Evolutionary conservation across 1,140 invertebrate species (phyloP).

Genomic region (Drosophila navojoa): DNA sequence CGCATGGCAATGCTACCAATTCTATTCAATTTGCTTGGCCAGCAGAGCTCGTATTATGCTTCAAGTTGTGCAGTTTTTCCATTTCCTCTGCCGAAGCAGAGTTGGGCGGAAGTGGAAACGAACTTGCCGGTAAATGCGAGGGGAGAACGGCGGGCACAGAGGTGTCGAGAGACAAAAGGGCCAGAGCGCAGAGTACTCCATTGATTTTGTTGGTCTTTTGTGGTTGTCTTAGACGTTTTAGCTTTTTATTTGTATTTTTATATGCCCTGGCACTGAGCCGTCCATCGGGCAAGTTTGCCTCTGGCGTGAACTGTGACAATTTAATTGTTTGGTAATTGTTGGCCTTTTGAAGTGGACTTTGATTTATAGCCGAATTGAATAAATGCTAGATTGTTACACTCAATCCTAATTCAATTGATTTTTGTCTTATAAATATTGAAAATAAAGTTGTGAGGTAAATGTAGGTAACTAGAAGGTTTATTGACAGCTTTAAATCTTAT

Average conservation of each 20-base stretch:
- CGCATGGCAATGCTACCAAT: constrained; percentile 14
- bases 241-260: constrained; percentile 1
- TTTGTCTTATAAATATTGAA: no score
- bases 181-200: constrained; percentile 39
- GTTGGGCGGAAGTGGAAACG: constrained; percentile 53
- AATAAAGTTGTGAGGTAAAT: no score
- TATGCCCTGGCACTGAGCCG: constrained; percentile 6
- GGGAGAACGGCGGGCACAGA: background rate
- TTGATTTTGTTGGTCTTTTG: constrained; percentile 53
- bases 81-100: constrained; percentile 58
- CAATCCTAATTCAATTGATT: background rate
- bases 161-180: constrained; percentile 27
- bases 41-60: constrained; percentile 62
- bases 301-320: constrained; percentile 65
- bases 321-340: constrained; percentile 82
- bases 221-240: constrained; percentile 19
- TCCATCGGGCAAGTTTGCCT: constrained; percentile 35
- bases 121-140: background rate
- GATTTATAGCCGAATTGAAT: constrained; percentile 71
- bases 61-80: constrained; percentile 68
- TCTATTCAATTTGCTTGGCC: constrained; percentile 38
- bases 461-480: no score
- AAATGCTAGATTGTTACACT: background rate
- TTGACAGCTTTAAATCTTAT: no score
- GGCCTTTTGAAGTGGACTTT: constrained; percentile 50